Evolutionary conservation across 2,888 invertebrate species (phyloP), one percentile per base, ranked within the genome.

Genomic region (Phoenoteleia sp.): DNA sequence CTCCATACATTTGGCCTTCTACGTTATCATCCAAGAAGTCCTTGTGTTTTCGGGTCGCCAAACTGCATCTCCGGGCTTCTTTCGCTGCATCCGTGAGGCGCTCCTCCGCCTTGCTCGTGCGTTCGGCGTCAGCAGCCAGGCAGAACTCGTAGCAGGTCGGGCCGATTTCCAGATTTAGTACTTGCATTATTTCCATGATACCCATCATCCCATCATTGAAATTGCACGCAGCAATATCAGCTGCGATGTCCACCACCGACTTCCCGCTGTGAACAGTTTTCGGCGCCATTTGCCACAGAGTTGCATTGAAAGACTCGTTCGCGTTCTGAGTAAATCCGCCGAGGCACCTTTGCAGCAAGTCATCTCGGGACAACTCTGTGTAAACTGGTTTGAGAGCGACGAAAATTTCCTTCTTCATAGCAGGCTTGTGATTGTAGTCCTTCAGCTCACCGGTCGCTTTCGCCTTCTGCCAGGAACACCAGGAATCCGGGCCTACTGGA

Each of bases 401-500:
- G 19, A 69, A 75, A 52, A 84, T 72, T 25, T 77, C 47, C 6
- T 81, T 33, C 11, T 29, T 47, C 19, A 69, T 29, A 60, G 69
- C 49, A 23, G 62, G 19, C 21, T 86, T 84, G 52, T 84, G 76
- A n/a, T 62, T 2, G 39, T 82, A 84, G 9, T 29, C 36, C 2
- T 62, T 23, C 33, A 60, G 45, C 13, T 42, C 21, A 54, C 64
- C 64, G 42, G 42, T 39, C 15, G 82, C 84, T 60, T 74, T 67
- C 36, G 84, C 84, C 29, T 71, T 66, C 21, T 87, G 76, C 82
- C 86, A 89, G 42, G 88, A 85, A 45, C 87, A 88, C 86, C 84
- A 89, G 0, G 81, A 85, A 19, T 87, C 71, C 15, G 17, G 25
- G 15, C n/a, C 52, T 39, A 39, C 54, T 15, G 69, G 39, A 72